These are phyloP conservation scores for Plodia interpunctella DNA, from an alignment of 1,140 invertebrate genomes.

Conservation along the genomic window DNA sequence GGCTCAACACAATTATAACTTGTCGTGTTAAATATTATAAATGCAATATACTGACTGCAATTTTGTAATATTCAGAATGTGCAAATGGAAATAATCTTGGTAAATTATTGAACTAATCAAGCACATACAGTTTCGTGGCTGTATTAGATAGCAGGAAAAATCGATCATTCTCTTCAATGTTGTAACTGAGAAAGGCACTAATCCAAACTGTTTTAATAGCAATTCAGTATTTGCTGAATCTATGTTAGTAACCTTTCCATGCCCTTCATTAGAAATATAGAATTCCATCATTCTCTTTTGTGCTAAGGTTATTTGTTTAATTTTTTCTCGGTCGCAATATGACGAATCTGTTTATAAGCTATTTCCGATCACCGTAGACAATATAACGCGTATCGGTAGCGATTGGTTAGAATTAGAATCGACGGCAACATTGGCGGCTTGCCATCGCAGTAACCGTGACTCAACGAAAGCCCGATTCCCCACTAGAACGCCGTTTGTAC, in stretches of 20 bases:
- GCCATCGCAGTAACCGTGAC: slow-evolving; percentile 44
- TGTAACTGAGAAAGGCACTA: no score
- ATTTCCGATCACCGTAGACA: slow-evolving; percentile 23
- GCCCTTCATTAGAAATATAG: no score
- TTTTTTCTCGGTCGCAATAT: not conserved
- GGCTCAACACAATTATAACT: slow-evolving; percentile 35
- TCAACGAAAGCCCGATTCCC: slow-evolving; percentile 22
- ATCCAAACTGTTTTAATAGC: no score
- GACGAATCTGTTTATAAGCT: slow-evolving; percentile 8
- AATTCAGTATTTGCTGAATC: no score
- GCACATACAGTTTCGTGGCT: no score
- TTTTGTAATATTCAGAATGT: slow-evolving; percentile 6
- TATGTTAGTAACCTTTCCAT: no score
- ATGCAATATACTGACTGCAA: slow-evolving; percentile 20
- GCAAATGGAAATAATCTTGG: not conserved
- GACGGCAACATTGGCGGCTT: slow-evolving; percentile 44
- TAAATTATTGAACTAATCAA: no score
- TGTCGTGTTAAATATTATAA: slow-evolving; percentile 32
- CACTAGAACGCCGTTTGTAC: slow-evolving; percentile 22
- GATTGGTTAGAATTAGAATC: slow-evolving; percentile 28
- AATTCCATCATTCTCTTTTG: no score
- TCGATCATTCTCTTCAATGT: no score
- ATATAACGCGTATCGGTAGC: slow-evolving; percentile 18
- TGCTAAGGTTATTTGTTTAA: not conserved
- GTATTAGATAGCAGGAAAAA: no score